phyloP scores from a whole-genome alignment of 2,888 invertebrate genomes.

The Cheilosia vernalis region DNA sequence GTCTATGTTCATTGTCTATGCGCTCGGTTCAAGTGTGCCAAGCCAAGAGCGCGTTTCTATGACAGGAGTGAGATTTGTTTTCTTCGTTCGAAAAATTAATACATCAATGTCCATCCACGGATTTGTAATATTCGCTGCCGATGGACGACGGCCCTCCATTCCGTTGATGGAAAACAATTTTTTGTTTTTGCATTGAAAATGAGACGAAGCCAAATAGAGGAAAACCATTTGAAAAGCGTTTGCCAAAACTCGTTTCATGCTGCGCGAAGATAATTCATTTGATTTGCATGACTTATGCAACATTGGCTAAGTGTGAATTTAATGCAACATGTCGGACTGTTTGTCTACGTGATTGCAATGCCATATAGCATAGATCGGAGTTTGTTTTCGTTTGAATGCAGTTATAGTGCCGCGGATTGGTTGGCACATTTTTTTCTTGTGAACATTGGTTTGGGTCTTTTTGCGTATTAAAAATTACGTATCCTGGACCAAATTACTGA shows the following conservation, averaged over 20 bases:
- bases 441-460: too few species aligned
- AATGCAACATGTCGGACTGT: conserved; percentile 25
- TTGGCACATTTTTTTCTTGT: background rate
- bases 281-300: conserved; percentile 32
- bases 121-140: conserved; percentile 5
- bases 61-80: conserved; percentile 14
- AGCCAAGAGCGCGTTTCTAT: background rate
- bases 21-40: background rate
- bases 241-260: conserved; percentile 25
- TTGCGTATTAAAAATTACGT: too few species aligned
- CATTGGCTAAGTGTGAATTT: conserved; percentile 13
- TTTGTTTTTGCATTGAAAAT: background rate
- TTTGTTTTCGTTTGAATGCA: background rate
- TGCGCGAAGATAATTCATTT: conserved; percentile 24
- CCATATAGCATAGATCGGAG: background rate
- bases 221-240: background rate
- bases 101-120: conserved; percentile 25
- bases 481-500: too few species aligned
- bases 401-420: background rate
- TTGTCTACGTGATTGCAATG: conserved; percentile 28
- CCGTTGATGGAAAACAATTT: conserved; percentile 2
- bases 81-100: conserved; percentile 8
- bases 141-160: background rate
- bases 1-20: background rate
- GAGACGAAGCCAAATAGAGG: background rate